Base-by-base conservation (phyloP, 2,797 vertebrate genomes). In the Sebastes vulpes region DNA sequence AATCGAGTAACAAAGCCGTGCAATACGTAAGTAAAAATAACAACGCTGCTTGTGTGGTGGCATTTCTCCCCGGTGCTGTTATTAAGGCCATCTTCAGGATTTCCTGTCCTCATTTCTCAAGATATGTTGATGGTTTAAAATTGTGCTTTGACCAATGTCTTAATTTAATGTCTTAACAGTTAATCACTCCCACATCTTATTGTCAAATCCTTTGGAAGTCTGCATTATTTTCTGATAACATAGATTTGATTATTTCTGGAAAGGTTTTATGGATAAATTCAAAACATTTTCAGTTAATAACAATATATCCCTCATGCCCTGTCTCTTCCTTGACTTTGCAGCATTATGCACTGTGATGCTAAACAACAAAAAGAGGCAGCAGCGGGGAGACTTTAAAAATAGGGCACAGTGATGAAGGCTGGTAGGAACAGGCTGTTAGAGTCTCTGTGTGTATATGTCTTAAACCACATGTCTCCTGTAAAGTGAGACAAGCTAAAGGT, bases 391-490 rank as follows among this genome's bases (percentile, higher is more conserved):
- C 56, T 31, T 71, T 77, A 53, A 58, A 61, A 83, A 75, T 60
- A 14, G 4, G 12, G 63, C 35, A 42, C 6, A 28, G 53, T 74
- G 60, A 77, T 75, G 73, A 84, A 81, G 69, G 65, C 77, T 71
- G 42, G 10, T 66, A 61, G 64, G 77, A 78, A 66, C 64, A 83
- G 54, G 57, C 65, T 77, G 65, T 83, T 87, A 69, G 72, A 65
- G 32, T 66, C 10, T 67, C 2, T 54, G 46, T 67, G 56, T 78
- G 66, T 25, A 35, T 46, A 21, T 75, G 60, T 54, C 65, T 75
- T 80, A 77, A 77, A 82, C 9, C 23, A 14, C 32, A 21, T 42
- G 32, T 75, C 6, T 74, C 21, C 56, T 68, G 52, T 59, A 48
- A 81, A 86, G 38, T 64, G 6, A 72, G 26, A 25, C 10, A n/a